Percentiles rank a stretch among this genome's conserved stretches.
Conservation (phyloP, 2,888 invertebrate genomes). For the Colostygia pectinataria region DNA sequence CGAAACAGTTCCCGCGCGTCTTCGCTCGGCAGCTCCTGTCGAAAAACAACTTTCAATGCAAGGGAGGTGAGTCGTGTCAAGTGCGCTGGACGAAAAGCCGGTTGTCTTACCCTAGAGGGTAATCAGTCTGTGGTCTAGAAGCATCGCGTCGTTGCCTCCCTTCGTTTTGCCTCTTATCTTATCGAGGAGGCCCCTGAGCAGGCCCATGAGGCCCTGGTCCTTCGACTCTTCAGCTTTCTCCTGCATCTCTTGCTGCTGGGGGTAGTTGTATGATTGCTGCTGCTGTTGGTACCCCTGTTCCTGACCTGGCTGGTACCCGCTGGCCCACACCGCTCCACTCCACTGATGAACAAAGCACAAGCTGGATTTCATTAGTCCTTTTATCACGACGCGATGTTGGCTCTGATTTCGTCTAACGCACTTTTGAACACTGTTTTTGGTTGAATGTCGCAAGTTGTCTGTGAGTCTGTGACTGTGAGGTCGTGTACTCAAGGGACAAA, state of each 20-base stretch:
- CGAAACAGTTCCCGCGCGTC: slow-evolving; percentile 48
- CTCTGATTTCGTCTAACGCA: slow-evolving; percentile 81
- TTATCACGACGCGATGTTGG: slow-evolving; percentile 57
- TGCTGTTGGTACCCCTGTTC: slow-evolving; percentile 25
- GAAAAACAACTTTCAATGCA: slow-evolving; percentile 57
- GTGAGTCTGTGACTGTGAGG: too few relatives aligned
- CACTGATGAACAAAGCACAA: slow-evolving; percentile 79
- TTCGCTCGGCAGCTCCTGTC: slow-evolving; percentile 61
- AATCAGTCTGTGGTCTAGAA: slow-evolving; percentile 32
- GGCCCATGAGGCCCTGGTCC: slow-evolving; percentile 50
- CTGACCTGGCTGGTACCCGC: slow-evolving; percentile 21
- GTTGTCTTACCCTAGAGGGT: slow-evolving; percentile 23
- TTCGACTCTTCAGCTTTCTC: slow-evolving; percentile 34
- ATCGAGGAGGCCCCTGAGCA: slow-evolving; percentile 59
- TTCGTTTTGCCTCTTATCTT: slow-evolving; percentile 49
- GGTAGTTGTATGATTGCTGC: slow-evolving; percentile 23
- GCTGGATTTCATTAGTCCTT: slow-evolving; percentile 78
- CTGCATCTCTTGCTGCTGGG: slow-evolving; percentile 24
- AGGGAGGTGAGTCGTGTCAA: slow-evolving; percentile 38
- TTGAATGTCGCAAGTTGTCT: slow-evolving; percentile 43
- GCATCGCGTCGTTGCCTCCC: slow-evolving; percentile 47
- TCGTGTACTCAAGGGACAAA: too few relatives aligned
- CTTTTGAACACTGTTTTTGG: slow-evolving; percentile 47
- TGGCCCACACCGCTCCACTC: slow-evolving; percentile 50
- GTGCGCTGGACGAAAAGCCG: slow-evolving; percentile 72